A percentile compares a stretch with the other conserved stretches of the same genome.
phyloP scores from a whole-genome alignment of 37 sponge, comb jelly and placozoan genomes.

The Cladorhizidae sp. region DNA sequence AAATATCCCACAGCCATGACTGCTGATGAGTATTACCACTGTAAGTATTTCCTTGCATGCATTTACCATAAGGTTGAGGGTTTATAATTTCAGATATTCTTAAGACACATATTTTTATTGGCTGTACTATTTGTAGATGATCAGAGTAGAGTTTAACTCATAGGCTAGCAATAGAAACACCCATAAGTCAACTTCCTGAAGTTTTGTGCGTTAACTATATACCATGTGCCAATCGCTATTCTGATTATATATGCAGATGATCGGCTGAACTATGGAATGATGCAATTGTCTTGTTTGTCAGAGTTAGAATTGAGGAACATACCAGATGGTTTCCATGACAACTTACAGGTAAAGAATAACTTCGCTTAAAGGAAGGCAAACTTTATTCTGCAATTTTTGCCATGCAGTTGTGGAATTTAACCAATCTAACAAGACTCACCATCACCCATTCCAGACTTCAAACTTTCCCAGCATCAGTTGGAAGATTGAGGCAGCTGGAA shows the following conservation, averaged over 20 bases:
- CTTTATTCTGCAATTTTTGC: neutral
- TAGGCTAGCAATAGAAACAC: too few relatives aligned
- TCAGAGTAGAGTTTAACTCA: too few relatives aligned
- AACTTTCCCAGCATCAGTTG: constrained; percentile 56
- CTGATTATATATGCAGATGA: constrained; percentile 1
- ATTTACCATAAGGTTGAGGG: too few relatives aligned
- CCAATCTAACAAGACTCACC: constrained; percentile 46
- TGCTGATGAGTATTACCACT: constrained; percentile 1
- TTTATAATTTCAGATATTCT: too few relatives aligned
- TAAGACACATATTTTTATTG: too few relatives aligned
- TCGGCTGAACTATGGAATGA: constrained; percentile 16
- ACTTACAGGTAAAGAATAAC: constrained; percentile 40
- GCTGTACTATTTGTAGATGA: too few relatives aligned
- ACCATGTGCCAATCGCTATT: too few relatives aligned
- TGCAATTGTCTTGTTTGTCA: constrained; percentile 33
- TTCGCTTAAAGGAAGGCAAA: neutral
- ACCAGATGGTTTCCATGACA: constrained; percentile 8
- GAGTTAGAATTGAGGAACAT: constrained; percentile 41
- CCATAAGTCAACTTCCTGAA: too few relatives aligned
- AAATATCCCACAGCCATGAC: neutral
- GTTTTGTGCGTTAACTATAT: too few relatives aligned
- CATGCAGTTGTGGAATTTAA: constrained; percentile 62
- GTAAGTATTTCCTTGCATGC: too few relatives aligned
- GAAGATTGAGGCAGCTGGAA: constrained; percentile 62
- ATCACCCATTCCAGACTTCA: constrained; percentile 36